Evolutionary conservation across 2,797 vertebrate species (phyloP).

Genomic region (Orientallactaga sibirica): DNA sequence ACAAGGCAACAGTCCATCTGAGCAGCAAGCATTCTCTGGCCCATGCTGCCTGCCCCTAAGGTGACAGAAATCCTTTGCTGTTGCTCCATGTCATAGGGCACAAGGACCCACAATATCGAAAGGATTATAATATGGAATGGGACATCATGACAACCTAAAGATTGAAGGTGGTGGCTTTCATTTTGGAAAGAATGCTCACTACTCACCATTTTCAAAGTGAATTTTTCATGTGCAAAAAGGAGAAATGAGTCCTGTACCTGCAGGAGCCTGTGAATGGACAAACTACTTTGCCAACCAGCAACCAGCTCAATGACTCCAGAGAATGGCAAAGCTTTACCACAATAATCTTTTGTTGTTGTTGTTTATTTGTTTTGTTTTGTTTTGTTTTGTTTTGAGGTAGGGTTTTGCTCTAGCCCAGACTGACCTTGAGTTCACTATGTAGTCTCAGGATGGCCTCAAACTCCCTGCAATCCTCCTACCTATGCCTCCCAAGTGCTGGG

Average conservation of each 20-base stretch:
- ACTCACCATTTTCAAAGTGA: conserved; percentile 64
- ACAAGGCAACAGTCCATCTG: conserved; percentile 76
- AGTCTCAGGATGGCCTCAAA: no score
- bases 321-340: conserved; percentile 73
- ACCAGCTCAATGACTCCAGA: conserved; percentile 68
- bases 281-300: conserved; percentile 81
- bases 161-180: conserved; percentile 60
- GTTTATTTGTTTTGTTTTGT: no score
- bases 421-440: no score
- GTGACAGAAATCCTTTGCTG: neutral
- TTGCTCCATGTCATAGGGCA: neutral
- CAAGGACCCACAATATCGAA: conserved; percentile 56
- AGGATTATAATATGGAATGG: conserved; percentile 34
- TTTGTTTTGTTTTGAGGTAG: no score
- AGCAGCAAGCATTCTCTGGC: conserved; percentile 35
- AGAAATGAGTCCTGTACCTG: conserved; percentile 81
- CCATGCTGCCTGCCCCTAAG: conserved; percentile 34
- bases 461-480: no score
- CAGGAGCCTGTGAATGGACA: conserved; percentile 77
- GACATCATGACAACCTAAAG: conserved; percentile 41
- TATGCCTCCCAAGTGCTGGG: no score
- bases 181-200: conserved; percentile 71
- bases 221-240: conserved; percentile 83
- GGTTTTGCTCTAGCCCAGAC: no score
- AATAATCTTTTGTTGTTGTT: conserved; percentile 51